Conservation (phyloP, 2,113 vertebrate species). For the Poeciliopsis prolifica region DNA sequence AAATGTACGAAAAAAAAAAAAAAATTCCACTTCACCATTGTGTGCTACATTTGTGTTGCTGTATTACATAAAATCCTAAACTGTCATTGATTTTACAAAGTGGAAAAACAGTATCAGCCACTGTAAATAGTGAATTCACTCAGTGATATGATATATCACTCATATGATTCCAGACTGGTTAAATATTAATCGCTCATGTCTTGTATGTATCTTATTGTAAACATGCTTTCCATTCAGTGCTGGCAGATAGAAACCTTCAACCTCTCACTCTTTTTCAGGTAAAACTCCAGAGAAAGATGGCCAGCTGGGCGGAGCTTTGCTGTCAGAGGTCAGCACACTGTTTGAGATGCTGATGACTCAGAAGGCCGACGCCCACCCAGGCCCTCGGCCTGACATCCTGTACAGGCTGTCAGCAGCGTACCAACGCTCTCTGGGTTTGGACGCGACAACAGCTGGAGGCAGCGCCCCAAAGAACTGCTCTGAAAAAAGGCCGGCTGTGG, state of each 20-base stretch:
- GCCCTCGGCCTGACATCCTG: conserved; percentile 82
- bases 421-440: conserved; percentile 83
- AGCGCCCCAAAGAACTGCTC: conserved; percentile 25
- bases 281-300: conserved; percentile 78
- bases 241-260: neutral
- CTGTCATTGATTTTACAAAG: neutral
- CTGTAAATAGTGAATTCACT: neutral
- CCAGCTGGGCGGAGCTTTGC: conserved; percentile 83
- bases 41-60: neutral
- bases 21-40: neutral
- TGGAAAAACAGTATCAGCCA: neutral
- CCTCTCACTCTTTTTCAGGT: conserved; percentile 36
- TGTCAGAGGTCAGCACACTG: conserved; percentile 93
- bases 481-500: conserved; percentile 29
- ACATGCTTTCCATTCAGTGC: neutral
- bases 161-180: neutral
- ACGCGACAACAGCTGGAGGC: neutral
- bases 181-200: neutral
- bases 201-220: neutral
- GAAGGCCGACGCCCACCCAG: conserved; percentile 80
- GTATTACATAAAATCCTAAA: neutral
- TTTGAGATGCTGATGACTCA: conserved; percentile 92
- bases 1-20: too few relatives aligned
- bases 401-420: conserved; percentile 87
- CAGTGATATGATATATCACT: too few relatives aligned